Conservation (phyloP, 2,888 invertebrate species). For the Parnassius orleans region DNA sequence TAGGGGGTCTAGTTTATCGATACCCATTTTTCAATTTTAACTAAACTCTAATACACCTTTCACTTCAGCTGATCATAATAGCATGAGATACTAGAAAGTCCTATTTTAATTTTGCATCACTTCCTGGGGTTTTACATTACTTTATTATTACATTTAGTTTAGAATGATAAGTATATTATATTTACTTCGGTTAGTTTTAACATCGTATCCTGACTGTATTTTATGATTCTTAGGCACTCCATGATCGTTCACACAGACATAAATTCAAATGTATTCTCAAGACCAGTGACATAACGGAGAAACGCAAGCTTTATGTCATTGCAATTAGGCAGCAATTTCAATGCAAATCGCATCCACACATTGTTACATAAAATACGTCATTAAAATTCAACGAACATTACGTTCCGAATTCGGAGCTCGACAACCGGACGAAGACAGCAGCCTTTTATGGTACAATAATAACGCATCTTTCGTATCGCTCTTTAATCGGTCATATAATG, state of each 20-base stretch:
- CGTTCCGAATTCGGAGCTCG: slow-evolving; percentile 50
- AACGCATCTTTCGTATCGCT: slow-evolving; percentile 1
- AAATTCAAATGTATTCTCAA: neutral
- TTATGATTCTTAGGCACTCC: neutral
- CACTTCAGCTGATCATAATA: no score
- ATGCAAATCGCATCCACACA: slow-evolving; percentile 27
- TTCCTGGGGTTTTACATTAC: no score
- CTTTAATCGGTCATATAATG: slow-evolving; percentile 12
- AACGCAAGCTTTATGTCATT: slow-evolving; percentile 37
- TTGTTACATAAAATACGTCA: slow-evolving; percentile 45
- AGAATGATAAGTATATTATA: no score
- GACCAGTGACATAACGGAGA: neutral
- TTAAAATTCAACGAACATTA: slow-evolving; percentile 44
- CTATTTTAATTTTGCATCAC: no score
- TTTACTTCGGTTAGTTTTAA: no score
- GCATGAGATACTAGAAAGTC: no score
- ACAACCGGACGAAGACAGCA: slow-evolving; percentile 29
- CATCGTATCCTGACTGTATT: no score
- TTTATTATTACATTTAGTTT: no score
- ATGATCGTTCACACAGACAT: neutral
- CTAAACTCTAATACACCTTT: no score
- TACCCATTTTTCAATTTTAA: no score
- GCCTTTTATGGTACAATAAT: slow-evolving; percentile 2
- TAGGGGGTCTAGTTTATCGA: no score
- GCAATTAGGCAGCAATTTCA: slow-evolving; percentile 34